These are phyloP conservation scores for Gymnorhina tibicen DNA, from an alignment of 2,113 vertebrate species.

Conservation along the genomic window DNA sequence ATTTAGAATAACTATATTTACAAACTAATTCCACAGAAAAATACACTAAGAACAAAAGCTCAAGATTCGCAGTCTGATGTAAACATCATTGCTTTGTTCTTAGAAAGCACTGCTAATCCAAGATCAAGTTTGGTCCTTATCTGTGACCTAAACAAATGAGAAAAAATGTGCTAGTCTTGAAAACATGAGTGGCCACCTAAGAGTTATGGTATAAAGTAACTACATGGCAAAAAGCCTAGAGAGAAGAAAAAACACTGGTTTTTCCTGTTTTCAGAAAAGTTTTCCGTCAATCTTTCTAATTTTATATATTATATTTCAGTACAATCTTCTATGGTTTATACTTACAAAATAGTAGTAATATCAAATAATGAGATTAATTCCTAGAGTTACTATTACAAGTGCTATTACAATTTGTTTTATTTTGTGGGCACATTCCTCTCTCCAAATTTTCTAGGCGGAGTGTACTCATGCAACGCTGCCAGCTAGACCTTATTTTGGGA, in stretches of 20 bases:
- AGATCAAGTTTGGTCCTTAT: background rate
- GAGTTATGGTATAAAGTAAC: background rate
- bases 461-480: background rate
- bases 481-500: background rate
- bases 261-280: background rate
- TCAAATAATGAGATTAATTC: background rate
- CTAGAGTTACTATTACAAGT: background rate
- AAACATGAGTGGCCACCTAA: background rate
- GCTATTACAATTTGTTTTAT: background rate
- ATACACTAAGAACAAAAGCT: background rate
- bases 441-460: background rate
- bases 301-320: background rate
- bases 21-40: background rate
- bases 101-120: background rate
- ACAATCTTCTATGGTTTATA: background rate
- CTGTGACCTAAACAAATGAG: background rate
- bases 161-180: background rate
- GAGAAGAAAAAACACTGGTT: background rate
- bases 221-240: background rate
- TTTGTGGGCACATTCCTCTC: background rate
- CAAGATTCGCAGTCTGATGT: background rate
- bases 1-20: background rate
- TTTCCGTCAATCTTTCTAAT: background rate
- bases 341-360: background rate
- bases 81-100: background rate